These are phyloP conservation scores for Dreissena rostriformis DNA, from an alignment of 1,140 invertebrate species.

Conservation along the genomic window DNA sequence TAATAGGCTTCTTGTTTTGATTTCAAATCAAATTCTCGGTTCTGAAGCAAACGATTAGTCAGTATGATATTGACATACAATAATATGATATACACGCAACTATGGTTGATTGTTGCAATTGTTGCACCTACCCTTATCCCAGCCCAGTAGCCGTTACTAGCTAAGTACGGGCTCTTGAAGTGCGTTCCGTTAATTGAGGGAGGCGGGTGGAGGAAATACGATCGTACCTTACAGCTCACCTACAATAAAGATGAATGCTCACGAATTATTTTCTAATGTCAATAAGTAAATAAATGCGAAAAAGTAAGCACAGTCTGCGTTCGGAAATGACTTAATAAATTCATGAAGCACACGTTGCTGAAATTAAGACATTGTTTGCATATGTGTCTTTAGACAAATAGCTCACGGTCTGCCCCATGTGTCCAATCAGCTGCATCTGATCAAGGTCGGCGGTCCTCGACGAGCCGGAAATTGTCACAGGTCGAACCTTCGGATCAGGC, in stretches of 20 bases:
- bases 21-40: too few relatives aligned
- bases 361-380: background rate
- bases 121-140: constrained; percentile 37
- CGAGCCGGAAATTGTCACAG: constrained; percentile 3
- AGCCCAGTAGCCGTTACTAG: constrained; percentile 41
- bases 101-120: background rate
- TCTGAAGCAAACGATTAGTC: too few relatives aligned
- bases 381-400: background rate
- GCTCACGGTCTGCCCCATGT: constrained; percentile 31
- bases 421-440: constrained; percentile 21
- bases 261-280: background rate
- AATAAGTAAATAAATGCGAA: background rate
- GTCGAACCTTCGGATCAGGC: constrained; percentile 12
- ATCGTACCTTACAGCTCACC: constrained; percentile 38
- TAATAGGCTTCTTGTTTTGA: too few relatives aligned
- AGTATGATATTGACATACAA: too few relatives aligned
- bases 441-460: constrained; percentile 15
- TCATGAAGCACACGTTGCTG: background rate
- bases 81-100: too few relatives aligned
- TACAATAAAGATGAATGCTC: background rate
- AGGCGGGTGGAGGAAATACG: constrained; percentile 28
- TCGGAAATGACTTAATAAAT: constrained; percentile 1
- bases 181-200: background rate
- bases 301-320: background rate
- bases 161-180: constrained; percentile 19